Evolutionary conservation across 2,797 vertebrate genomes (phyloP).

Genomic region (Glossophaga mutica): DNA sequence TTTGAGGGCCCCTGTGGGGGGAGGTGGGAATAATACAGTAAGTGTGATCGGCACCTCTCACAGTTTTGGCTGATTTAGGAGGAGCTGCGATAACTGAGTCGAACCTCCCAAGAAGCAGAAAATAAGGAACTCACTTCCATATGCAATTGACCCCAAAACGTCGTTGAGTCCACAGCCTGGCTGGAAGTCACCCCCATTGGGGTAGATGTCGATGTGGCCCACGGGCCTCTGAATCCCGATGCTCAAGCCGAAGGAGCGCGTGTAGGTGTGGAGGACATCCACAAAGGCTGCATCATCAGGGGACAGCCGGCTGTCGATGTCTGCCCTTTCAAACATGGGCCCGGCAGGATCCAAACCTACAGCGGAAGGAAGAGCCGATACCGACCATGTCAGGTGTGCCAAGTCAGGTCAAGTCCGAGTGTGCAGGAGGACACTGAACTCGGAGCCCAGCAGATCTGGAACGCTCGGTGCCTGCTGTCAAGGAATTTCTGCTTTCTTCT

Average conservation of each 20-base stretch:
- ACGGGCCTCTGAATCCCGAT: constrained; percentile 97
- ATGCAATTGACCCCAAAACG: constrained; percentile 86
- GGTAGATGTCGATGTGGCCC: constrained; percentile 96
- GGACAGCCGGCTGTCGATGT: constrained; percentile 89
- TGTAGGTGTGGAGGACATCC: constrained; percentile 97
- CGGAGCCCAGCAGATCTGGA: not conserved
- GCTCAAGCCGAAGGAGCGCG: constrained; percentile 91
- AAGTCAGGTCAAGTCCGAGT: not conserved
- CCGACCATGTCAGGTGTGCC: fast-evolving
- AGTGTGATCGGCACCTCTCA: too few relatives aligned
- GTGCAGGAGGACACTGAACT: not conserved
- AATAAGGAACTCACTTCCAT: constrained; percentile 88
- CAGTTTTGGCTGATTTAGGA: not conserved
- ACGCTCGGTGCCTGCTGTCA: fast-evolving
- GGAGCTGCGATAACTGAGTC: not conserved
- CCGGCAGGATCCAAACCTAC: constrained; percentile 96
- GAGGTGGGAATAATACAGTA: not conserved
- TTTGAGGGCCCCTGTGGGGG: not conserved
- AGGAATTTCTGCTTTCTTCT: not conserved
- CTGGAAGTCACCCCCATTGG: constrained; percentile 95
- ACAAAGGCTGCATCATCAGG: constrained; percentile 96
- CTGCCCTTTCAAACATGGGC: constrained; percentile 94
- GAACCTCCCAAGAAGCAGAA: not conserved
- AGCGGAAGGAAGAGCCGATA: not conserved
- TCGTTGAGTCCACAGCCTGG: constrained; percentile 92